Base-by-base conservation (phyloP, 2,888 invertebrate genomes). In the Melipona beecheii region DNA sequence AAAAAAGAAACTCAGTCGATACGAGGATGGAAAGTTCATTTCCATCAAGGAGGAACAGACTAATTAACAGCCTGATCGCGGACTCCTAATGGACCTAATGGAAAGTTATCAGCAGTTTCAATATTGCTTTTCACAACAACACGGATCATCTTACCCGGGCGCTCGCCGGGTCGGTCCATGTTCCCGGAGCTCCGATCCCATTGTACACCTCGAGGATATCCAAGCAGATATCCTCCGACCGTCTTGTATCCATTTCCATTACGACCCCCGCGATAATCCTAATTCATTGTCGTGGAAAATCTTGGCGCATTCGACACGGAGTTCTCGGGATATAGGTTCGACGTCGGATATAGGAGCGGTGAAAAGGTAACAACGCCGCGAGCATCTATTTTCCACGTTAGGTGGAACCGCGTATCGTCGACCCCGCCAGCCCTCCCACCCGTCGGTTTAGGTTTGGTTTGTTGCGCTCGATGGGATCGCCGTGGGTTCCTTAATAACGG, bases 401-500 rank as follows among this genome's bases (percentile, higher is more conserved):
- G 31, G 58, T 73, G 71, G 66, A 13, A 58, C 77, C 81, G 77
- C 74, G 82, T 82, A 82, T 80, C 86, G 76, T 50, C 78, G 31
- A 27, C 75, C 68, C 73, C 52, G 1, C 19, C 27, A 19, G 9
- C 11, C 64, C 52, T 43, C 69, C 81, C 31, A 31, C 9, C 1
- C 36, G 43, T 9, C 54, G 49, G 58, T 50, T 24, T 31, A 24
- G 78, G 81, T 78, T 31, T 4, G 31, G 87, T 89, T 90, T 21
- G 88, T 86, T 82, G 83, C 82, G 85, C 80, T 74, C 83, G 71
- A 71, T 69, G 83, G 88, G 88, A 9, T 83, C 80, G 36, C 58
- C 49, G 56, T n/a, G 82, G 84, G 84, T 87, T 87, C 56, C 83
- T 87, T 89, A 89, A 89, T 89, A 89, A 90, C 84, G 73, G 84